Conservation (phyloP, 2,888 invertebrate genomes). For the Agrenia bidenticulata region DNA sequence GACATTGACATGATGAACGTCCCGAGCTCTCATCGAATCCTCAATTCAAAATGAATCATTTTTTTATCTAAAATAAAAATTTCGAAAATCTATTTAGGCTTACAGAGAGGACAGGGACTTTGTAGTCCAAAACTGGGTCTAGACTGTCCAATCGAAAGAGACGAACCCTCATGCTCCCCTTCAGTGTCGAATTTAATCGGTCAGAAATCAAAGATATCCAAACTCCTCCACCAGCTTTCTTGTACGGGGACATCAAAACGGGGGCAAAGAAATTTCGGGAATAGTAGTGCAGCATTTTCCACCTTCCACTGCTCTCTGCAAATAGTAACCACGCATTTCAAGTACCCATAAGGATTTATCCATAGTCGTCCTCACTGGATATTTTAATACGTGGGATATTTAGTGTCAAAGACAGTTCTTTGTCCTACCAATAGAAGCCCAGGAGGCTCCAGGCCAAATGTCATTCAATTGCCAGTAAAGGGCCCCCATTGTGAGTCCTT, state of each 20-base stretch:
- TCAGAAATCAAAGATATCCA: conserved; percentile 32
- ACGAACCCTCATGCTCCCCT: conserved; percentile 19
- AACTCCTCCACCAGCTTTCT: conserved; percentile 41
- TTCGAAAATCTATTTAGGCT: background rate
- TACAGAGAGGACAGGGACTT: conserved; percentile 20
- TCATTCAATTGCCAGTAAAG: conserved; percentile 67
- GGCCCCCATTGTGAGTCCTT: conserved; percentile 63
- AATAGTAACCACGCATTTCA: background rate
- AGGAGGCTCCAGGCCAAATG: conserved; percentile 65
- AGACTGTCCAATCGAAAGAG: conserved; percentile 29
- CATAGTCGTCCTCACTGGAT: background rate
- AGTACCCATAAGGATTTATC: background rate
- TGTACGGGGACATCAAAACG: conserved; percentile 63
- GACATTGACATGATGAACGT: conserved; percentile 17
- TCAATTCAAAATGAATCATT: background rate
- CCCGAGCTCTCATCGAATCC: conserved; percentile 9
- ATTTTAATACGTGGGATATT: background rate
- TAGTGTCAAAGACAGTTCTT: background rate
- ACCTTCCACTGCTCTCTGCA: conserved; percentile 71
- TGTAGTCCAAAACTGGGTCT: conserved; percentile 22
- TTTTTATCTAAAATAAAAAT: conserved; percentile 1
- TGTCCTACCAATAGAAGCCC: conserved; percentile 59
- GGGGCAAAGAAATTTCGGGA: conserved; percentile 82
- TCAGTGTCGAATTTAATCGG: background rate
- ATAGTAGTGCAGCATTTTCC: conserved; percentile 90